A percentile compares a stretch with the other conserved stretches of the same genome.
These are phyloP conservation scores for Lophius piscatorius DNA, from an alignment of 2,113 vertebrate species.

Conservation along the genomic window DNA sequence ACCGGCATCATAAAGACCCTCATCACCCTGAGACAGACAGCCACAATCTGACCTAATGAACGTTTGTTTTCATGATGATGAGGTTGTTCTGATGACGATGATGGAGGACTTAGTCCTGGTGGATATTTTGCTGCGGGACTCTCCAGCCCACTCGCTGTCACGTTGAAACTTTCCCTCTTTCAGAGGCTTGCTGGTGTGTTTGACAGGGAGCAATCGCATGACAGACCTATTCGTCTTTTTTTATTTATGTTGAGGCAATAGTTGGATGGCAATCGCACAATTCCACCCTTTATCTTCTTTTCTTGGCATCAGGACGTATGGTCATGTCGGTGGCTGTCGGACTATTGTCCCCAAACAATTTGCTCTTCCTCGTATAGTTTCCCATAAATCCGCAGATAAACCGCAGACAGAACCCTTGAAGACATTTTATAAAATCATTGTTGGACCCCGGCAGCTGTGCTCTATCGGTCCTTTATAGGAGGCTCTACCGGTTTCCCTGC, in stretches of 20 bases:
- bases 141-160: slow-evolving; percentile 41
- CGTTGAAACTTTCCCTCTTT: slow-evolving; percentile 39
- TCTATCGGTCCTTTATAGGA: slow-evolving; percentile 78
- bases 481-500: slow-evolving; percentile 81
- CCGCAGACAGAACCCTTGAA: slow-evolving; percentile 58
- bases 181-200: slow-evolving; percentile 15
- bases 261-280: slow-evolving; percentile 30
- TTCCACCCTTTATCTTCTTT: slow-evolving; percentile 33
- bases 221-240: slow-evolving; percentile 59
- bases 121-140: slow-evolving; percentile 13
- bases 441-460: slow-evolving; percentile 79
- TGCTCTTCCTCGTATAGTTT: slow-evolving; percentile 57
- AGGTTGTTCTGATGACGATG: slow-evolving; percentile 19
- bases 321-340: slow-evolving; percentile 30
- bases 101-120: slow-evolving; percentile 8
- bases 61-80: slow-evolving; percentile 53
- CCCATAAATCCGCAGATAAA: slow-evolving; percentile 67
- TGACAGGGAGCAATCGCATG: slow-evolving; percentile 27
- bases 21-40: slow-evolving; percentile 33
- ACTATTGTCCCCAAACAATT: slow-evolving; percentile 58
- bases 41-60: slow-evolving; percentile 48
- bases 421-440: slow-evolving; percentile 77
- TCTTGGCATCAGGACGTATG: slow-evolving; percentile 40
- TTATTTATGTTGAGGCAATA: slow-evolving; percentile 62
- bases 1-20: slow-evolving; percentile 30